Conservation (phyloP, 2,888 invertebrate genomes). For the Diabrotica balteata region DNA sequence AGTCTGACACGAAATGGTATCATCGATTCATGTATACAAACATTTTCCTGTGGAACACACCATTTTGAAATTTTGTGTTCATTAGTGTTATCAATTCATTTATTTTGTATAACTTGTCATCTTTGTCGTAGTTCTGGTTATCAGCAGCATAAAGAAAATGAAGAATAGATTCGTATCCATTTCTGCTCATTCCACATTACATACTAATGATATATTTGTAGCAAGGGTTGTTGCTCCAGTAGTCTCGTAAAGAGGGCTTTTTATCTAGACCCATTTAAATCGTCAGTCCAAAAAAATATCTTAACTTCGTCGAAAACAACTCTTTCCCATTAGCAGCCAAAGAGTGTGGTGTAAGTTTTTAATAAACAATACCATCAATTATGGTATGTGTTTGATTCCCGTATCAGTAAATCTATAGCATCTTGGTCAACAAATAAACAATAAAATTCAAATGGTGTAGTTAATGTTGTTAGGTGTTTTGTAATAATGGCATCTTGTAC, state of each 20-base stretch:
- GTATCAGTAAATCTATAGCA: constrained; percentile 7
- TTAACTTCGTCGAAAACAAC: no score
- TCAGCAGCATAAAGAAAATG: neutral
- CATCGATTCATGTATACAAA: no score
- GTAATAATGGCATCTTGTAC: no score
- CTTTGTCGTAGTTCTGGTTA: neutral
- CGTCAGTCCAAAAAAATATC: no score
- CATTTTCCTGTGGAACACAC: no score
- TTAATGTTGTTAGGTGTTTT: no score
- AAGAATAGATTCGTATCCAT: no score
- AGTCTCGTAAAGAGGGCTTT: no score
- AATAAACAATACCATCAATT: constrained; percentile 6
- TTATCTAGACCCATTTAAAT: no score
- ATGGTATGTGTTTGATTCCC: constrained; percentile 12
- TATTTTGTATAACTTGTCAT: neutral
- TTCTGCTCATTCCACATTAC: constrained; percentile 5
- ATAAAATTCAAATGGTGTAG: no score
- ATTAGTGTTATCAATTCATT: neutral
- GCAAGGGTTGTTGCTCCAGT: constrained; percentile 13
- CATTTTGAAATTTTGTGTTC: constrained; percentile 1
- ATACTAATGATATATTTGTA: constrained; percentile 5
- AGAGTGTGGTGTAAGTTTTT: constrained; percentile 8
- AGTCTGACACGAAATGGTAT: no score
- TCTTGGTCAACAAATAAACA: constrained; percentile 7
- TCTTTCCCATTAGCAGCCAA: no score